A percentile compares a stretch with the other conserved stretches of the same genome.
Conservation (phyloP, 1,140 invertebrate genomes). For the Heliothis subflexa region DNA sequence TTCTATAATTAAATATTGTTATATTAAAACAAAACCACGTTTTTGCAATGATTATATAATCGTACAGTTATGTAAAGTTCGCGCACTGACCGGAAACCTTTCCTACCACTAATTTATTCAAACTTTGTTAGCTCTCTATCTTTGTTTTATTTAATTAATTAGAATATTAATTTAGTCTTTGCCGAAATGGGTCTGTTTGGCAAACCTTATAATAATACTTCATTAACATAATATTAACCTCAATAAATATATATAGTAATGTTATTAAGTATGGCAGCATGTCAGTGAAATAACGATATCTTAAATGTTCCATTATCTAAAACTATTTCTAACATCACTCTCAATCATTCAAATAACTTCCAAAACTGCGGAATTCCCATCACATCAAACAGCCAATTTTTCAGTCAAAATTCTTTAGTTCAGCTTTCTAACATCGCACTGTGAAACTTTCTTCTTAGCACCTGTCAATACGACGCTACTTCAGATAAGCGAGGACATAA, state of each 20-base stretch:
- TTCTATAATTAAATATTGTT: too few species aligned
- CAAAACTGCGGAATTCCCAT: conserved; percentile 8
- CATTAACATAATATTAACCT: not conserved
- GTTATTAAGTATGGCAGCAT: too few species aligned
- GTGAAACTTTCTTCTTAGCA: conserved; percentile 18
- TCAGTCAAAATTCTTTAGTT: conserved; percentile 37
- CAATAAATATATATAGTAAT: too few species aligned
- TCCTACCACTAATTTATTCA: too few species aligned
- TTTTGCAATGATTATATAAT: not conserved
- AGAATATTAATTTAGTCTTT: not conserved
- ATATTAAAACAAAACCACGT: too few species aligned
- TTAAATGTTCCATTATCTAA: too few species aligned
- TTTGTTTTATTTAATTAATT: conserved; percentile 2
- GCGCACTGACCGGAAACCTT: not conserved
- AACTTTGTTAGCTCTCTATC: not conserved
- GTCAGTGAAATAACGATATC: too few species aligned
- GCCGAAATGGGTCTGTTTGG: not conserved
- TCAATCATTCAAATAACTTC: not conserved
- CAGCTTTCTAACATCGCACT: conserved; percentile 34
- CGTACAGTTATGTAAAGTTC: not conserved
- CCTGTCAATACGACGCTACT: not conserved
- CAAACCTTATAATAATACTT: not conserved
- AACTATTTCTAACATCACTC: not conserved
- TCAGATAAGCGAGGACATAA: not conserved
- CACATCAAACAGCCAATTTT: conserved; percentile 27